Evolutionary conservation across 1,140 invertebrate genomes (phyloP), one percentile per base, ranked within the genome.

Genomic region (Asbolus verrucosus): DNA sequence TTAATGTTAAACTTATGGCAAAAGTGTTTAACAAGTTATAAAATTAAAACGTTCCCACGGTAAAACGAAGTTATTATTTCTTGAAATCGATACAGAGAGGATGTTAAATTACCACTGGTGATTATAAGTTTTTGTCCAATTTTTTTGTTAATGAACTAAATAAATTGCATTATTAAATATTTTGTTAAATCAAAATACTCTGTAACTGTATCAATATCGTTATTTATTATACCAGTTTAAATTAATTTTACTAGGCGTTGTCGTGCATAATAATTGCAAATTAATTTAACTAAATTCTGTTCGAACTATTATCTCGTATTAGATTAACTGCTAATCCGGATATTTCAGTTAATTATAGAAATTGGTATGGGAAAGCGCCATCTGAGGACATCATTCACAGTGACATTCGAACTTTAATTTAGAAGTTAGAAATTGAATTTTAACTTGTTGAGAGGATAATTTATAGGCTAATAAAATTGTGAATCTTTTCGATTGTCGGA

Each of bases 1-100:
- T 54, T 54, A n/a, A 54, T 54, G n/a, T 46, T 54, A 2, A 54
- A 54, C 19, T 24, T 14, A 46, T 14, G 27, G 46, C 46, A 54
- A 24, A 27, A 54, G 46, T 30, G 46, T 54, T 54, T 30, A 54
- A 54, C 46, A 54, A 54, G 18, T 54, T 54, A 27, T 54, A 27
- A 54, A 54, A 54, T 54, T 39, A 33, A 41, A 63, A 63, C 33
- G 61, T 63, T 63, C 61, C 61, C 61, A 63, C 61, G 61, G 61
- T 63, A 63, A n/a, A 63, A 63, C 33, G 61, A 21, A 41, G 61
- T 63, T 63, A 63, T 63, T 63, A 63, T 41, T 63, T 63, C 33
- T 38, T 63, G 61, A 62, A 62, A 62, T 62, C 60, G 60, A 62
- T 62, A 36, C 36, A 62, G 31, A n/a, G n/a, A 63, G 33, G 61